Evolutionary conservation across 1,140 invertebrate genomes (phyloP).

Genomic region (Drosophila nigromelanica): DNA sequence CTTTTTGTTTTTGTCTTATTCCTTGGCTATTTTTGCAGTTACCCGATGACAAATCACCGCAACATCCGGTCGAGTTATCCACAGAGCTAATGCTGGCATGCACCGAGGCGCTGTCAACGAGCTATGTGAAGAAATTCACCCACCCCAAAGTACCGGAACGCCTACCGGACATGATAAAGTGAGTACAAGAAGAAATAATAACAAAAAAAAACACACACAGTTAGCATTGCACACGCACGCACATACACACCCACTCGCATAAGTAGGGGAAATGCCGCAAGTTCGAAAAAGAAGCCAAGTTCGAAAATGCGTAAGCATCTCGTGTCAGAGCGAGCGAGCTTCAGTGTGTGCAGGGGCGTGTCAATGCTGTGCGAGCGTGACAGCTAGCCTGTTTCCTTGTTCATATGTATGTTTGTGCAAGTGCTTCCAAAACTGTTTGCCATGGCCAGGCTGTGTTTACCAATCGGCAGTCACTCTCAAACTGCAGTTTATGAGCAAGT

Average conservation of each 20-base stretch:
- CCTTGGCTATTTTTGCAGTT: constrained; percentile 64
- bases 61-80: constrained; percentile 83
- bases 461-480: background rate
- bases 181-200: constrained; percentile 56
- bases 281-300: constrained; percentile 20
- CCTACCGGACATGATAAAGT: constrained; percentile 84
- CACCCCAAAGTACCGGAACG: constrained; percentile 83
- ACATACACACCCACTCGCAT: background rate
- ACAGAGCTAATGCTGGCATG: constrained; percentile 83
- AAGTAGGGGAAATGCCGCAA: constrained; percentile 32
- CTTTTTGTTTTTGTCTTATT: constrained; percentile 15
- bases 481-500: constrained; percentile 33
- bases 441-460: constrained; percentile 1
- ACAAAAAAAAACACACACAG: constrained; percentile 36
- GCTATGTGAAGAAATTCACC: constrained; percentile 78
- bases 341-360: constrained; percentile 33
- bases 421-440: constrained; percentile 6
- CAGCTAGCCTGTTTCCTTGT: constrained; percentile 2
- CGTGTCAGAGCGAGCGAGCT: constrained; percentile 23
- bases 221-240: constrained; percentile 11
- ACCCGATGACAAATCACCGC: constrained; percentile 83
- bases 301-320: background rate
- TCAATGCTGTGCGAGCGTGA: constrained; percentile 40
- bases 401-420: background rate
- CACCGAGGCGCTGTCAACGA: constrained; percentile 81